Conservation (phyloP, 2,888 invertebrate species). For the Trachelus tabidus region DNA sequence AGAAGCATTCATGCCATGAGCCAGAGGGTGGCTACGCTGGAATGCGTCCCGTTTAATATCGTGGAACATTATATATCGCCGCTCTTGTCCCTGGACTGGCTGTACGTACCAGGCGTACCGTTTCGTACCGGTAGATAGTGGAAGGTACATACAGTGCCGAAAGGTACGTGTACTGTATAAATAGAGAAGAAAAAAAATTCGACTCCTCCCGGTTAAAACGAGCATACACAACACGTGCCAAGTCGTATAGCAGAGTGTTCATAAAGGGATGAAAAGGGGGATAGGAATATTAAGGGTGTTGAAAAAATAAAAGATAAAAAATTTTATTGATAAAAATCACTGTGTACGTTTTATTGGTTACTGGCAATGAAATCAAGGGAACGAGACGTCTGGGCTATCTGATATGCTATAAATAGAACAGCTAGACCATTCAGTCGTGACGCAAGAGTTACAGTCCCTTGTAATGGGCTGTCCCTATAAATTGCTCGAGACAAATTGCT, state of each 20-base stretch:
- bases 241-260: neutral
- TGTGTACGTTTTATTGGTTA: neutral
- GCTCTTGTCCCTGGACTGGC: constrained; percentile 59
- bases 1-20: constrained; percentile 62
- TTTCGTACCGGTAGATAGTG: neutral
- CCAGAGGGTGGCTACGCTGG: constrained; percentile 61
- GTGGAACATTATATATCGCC: constrained; percentile 66
- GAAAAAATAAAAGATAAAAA: constrained; percentile 3
- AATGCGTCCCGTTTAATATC: constrained; percentile 67
- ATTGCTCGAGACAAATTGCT: constrained; percentile 3
- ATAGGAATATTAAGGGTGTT: constrained; percentile 11
- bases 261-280: constrained; percentile 11
- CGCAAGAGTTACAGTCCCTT: neutral
- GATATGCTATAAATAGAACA: neutral
- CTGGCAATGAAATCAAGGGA: neutral
- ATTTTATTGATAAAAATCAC: neutral
- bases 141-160: neutral
- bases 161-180: constrained; percentile 3
- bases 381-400: neutral
- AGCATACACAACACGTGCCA: neutral
- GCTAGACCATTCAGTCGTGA: neutral
- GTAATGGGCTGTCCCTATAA: neutral
- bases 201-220: neutral
- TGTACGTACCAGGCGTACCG: neutral
- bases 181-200: constrained; percentile 15